Evolutionary conservation across 2,888 invertebrate genomes (phyloP).

Genomic region (Clusia tigrina): DNA sequence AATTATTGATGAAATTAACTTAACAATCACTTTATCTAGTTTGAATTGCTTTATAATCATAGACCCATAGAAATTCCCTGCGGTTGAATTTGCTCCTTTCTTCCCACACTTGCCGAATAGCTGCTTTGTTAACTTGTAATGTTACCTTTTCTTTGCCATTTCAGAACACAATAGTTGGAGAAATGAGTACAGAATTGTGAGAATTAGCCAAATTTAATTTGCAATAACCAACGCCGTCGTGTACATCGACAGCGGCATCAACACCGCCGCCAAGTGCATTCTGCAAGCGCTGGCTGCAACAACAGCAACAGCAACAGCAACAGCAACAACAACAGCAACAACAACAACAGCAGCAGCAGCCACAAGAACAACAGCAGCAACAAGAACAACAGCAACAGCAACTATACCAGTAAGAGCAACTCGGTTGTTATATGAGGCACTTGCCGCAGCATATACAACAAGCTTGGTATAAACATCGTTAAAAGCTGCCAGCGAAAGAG

Average conservation of each 20-base stretch:
- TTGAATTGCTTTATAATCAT: too few relatives aligned
- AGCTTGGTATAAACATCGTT: constrained; percentile 11
- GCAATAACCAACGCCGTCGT: constrained; percentile 48
- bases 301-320: constrained; percentile 49
- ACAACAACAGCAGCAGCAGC: constrained; percentile 36
- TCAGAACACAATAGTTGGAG: constrained; percentile 66
- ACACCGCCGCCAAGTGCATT: constrained; percentile 57
- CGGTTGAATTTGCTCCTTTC: too few relatives aligned
- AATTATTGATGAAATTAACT: too few relatives aligned
- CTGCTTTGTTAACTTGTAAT: too few relatives aligned
- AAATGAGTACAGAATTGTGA: constrained; percentile 77
- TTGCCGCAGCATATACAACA: neutral
- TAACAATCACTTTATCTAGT: too few relatives aligned
- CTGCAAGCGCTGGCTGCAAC: constrained; percentile 58
- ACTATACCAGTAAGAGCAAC: constrained; percentile 23
- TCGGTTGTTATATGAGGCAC: neutral
- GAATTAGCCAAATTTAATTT: constrained; percentile 62
- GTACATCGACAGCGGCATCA: constrained; percentile 35
- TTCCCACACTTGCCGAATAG: too few relatives aligned
- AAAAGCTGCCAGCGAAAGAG: neutral
- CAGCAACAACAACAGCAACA: constrained; percentile 35
- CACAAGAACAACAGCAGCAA: constrained; percentile 29
- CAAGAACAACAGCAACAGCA: constrained; percentile 30
- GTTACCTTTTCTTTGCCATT: constrained; percentile 30
- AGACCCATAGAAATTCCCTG: too few relatives aligned